Evolutionary conservation across 2,113 vertebrate species (phyloP).

Genomic region (Hepsetus odoe): DNA sequence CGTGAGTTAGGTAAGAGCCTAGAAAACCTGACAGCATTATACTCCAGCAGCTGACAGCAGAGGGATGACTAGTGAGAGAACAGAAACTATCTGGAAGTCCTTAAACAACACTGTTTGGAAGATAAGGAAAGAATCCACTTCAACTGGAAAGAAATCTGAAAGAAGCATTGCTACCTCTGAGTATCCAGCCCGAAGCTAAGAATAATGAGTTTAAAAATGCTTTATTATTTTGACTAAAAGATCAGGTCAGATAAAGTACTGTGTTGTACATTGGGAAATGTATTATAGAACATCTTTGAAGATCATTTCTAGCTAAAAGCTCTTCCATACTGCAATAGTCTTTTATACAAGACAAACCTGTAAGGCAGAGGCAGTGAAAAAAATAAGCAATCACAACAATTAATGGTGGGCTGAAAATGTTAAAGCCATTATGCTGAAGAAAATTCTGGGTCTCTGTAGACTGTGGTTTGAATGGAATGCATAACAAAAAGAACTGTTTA

Average conservation of each 20-base stretch:
- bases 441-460: neutral
- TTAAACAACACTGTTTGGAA: neutral
- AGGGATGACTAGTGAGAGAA: neutral
- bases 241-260: neutral
- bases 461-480: constrained; percentile 29
- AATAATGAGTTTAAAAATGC: neutral
- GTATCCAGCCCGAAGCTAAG: neutral
- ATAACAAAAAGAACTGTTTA: constrained; percentile 3
- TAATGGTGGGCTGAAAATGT: neutral
- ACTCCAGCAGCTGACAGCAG: neutral
- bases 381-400: neutral
- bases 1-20: too few relatives aligned
- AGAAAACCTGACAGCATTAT: constrained; percentile 6
- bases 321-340: constrained; percentile 4
- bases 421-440: neutral
- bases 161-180: neutral
- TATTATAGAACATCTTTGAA: neutral
- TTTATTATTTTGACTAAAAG: too few relatives aligned
- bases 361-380: neutral
- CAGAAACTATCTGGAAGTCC: neutral
- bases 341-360: constrained; percentile 41
- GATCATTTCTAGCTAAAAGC: neutral
- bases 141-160: neutral
- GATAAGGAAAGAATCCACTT: neutral
- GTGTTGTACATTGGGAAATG: neutral